Evolutionary conservation across 2,888 invertebrate genomes (phyloP), one percentile per base, ranked within the genome.

Genomic region (Ramazzottius varieornatus): DNA sequence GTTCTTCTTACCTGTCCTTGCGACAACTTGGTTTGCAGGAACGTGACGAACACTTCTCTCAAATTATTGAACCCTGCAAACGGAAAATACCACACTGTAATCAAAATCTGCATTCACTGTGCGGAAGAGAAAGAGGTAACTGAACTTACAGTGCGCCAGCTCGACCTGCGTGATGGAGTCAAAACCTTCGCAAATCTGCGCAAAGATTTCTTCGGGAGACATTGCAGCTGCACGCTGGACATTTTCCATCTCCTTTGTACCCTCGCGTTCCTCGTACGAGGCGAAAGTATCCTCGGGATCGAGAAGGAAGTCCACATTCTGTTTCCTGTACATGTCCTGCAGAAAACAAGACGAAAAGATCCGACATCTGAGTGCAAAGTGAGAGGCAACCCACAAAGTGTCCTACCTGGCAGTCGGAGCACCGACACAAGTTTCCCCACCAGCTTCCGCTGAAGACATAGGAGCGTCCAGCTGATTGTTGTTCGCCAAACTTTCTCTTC

Each of bases 401-500:
- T n/a, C n/a, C 40, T 40, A 40, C 40, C 40, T 40, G 40, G 70
- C 80, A 80, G 2, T 69, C 66, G 16, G 68, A 63, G 71, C 80
- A 80, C 32, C 66, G 70, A 71, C 80, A 80, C 2, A 93, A 79
- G 67, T 83, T 81, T 65, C 82, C 80, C 46, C 92, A 82, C 84
- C 91, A 81, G 24, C 73, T 73, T 33, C 72, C 71, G 24, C 70
- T 70, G 73, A 75, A 75, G 69, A 76, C 78, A 32, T 72, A 70
- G 33, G 75, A 72, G 32, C 71, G n/a, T n/a, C n/a, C n/a, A n/a
- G n/a, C n/a, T n/a, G n/a, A n/a, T n/a, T n/a, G n/a, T n/a, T n/a
- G n/a, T n/a, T n/a, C n/a, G n/a, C n/a, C n/a, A n/a, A n/a, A n/a
- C n/a, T n/a, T n/a, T n/a, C n/a, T n/a, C n/a, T n/a, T n/a, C n/a